Evolutionary conservation across 35 echinoderm and acorn worm species (phyloP).

Genomic region (Ophioderma brevispina): DNA sequence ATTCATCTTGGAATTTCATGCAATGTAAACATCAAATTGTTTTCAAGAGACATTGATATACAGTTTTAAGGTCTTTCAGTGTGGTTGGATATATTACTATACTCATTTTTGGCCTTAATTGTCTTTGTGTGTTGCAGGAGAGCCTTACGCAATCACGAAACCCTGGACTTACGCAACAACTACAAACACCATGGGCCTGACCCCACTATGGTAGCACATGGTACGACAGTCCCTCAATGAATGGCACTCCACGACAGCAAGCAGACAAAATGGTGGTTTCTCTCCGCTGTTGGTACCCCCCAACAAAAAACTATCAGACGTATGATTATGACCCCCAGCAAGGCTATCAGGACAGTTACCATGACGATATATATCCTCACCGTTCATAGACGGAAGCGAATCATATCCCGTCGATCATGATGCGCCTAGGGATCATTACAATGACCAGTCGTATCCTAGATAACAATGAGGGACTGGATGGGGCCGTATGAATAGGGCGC

Average conservation of each 20-base stretch:
- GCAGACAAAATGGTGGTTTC: background rate
- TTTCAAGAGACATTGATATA: no score
- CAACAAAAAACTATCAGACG: background rate
- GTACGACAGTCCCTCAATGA: background rate
- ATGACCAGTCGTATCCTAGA: background rate
- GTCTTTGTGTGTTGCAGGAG: background rate
- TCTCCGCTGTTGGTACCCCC: background rate
- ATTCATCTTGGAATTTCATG: no score
- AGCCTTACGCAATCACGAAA: background rate
- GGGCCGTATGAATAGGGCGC: no score
- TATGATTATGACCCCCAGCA: background rate
- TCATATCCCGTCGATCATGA: background rate
- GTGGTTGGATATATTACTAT: no score
- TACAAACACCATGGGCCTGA: background rate
- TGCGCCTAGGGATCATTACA: background rate
- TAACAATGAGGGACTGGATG: no score
- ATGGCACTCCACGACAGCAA: background rate
- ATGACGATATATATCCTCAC: background rate
- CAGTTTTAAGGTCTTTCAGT: no score
- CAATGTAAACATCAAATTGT: no score
- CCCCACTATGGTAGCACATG: background rate
- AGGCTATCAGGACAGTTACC: background rate
- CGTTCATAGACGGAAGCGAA: background rate
- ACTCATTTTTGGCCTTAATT: no score
- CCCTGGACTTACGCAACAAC: background rate